These are phyloP conservation scores for Mionectes olivaceus DNA, from an alignment of 2,797 vertebrate genomes.

Conservation along the genomic window DNA sequence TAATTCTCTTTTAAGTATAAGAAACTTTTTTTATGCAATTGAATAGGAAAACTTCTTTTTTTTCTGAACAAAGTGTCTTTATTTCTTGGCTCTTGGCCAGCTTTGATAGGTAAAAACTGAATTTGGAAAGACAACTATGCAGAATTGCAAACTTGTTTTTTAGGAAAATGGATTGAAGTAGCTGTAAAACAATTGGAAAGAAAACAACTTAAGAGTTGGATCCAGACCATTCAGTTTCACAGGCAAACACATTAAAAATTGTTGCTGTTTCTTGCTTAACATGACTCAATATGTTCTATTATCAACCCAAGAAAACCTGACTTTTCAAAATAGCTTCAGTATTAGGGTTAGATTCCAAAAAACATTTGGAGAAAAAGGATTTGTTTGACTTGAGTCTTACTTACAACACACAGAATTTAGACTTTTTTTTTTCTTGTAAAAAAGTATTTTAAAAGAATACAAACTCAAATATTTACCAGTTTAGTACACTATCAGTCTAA, in stretches of 20 bases:
- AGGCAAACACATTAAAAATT: not conserved
- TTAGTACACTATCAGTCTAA: conserved; percentile 3
- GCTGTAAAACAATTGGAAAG: not conserved
- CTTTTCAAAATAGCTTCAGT: conserved; percentile 38
- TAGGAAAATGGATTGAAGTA: not conserved
- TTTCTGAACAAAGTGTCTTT: not conserved
- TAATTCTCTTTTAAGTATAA: not conserved
- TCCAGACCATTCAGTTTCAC: not conserved
- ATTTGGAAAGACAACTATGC: not conserved
- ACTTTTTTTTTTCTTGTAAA: conserved; percentile 6
- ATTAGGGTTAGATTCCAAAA: not conserved
- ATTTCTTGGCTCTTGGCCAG: not conserved
- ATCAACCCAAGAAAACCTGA: not conserved
- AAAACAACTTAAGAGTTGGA: not conserved
- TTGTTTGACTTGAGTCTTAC: conserved; percentile 7
- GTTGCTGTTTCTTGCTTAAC: not conserved
- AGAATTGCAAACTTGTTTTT: not conserved
- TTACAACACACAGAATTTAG: conserved; percentile 1
- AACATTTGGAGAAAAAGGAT: not conserved
- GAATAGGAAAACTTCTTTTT: not conserved
- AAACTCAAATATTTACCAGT: not conserved
- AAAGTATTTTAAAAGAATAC: not conserved
- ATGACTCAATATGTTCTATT: not conserved
- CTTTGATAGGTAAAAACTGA: not conserved
- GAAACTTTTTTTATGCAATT: not conserved